Conservation (phyloP, 2,113 vertebrate species). For the Micronycteris hirsuta region DNA sequence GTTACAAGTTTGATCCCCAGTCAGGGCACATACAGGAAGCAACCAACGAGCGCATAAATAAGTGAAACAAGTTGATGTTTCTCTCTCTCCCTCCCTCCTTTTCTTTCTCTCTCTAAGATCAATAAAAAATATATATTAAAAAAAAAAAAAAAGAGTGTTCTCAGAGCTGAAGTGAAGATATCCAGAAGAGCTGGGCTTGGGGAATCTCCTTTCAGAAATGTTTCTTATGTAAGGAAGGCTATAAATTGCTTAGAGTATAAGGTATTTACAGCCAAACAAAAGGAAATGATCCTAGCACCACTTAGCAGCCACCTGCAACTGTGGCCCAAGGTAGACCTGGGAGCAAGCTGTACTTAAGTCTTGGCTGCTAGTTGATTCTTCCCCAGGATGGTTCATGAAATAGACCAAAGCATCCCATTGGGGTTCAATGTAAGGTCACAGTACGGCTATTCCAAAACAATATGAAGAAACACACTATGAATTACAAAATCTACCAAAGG, state of each 20-base stretch:
- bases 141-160: too few relatives aligned
- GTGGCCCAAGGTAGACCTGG: background rate
- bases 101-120: too few relatives aligned
- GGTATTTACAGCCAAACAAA: slow-evolving; percentile 20
- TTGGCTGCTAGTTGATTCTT: background rate
- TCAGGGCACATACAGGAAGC: too few relatives aligned
- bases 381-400: background rate
- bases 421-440: background rate
- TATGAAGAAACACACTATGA: background rate
- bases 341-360: background rate
- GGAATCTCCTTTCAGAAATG: slow-evolving; percentile 46
- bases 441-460: background rate
- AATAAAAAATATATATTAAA: too few relatives aligned
- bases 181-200: background rate
- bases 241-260: background rate
- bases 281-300: background rate
- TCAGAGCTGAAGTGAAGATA: background rate
- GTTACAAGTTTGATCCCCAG: too few relatives aligned
- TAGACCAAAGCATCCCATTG: background rate
- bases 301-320: background rate
- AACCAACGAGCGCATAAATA: too few relatives aligned
- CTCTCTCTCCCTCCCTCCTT: too few relatives aligned
- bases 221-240: background rate
- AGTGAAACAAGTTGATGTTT: too few relatives aligned
- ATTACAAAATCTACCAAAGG: background rate